Evolutionary conservation across 2,113 vertebrate genomes (phyloP).

Genomic region (Bettongia penicillata): DNA sequence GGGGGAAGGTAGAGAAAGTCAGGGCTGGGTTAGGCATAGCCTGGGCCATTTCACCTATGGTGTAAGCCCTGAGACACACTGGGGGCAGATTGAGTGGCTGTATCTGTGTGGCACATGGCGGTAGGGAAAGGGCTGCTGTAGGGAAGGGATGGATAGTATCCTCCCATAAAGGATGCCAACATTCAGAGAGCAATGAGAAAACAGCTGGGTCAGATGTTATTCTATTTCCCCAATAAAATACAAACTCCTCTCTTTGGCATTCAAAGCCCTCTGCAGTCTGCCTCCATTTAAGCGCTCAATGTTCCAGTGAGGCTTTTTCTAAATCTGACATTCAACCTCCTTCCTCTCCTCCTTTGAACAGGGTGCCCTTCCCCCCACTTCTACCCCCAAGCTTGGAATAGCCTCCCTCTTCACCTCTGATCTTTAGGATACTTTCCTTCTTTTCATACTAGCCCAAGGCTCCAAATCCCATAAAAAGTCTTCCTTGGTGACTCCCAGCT

Average conservation of each 20-base stretch:
- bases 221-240: neutral
- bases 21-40: neutral
- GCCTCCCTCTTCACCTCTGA: neutral
- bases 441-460: neutral
- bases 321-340: neutral
- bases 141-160: neutral
- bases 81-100: neutral
- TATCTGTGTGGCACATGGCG: neutral
- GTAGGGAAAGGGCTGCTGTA: neutral
- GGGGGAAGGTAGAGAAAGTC: neutral
- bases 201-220: neutral
- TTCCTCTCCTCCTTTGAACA: neutral
- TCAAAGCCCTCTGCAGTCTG: neutral
- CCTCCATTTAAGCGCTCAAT: neutral
- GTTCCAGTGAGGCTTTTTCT: neutral
- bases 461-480: neutral
- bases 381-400: neutral
- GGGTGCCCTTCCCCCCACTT: neutral
- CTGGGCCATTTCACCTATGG: neutral
- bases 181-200: neutral
- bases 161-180: neutral
- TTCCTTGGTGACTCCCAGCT: neutral
- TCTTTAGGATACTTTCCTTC: neutral
- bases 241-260: neutral
- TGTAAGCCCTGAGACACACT: neutral